A percentile compares a stretch with the other conserved stretches of the same genome.
phyloP scores from a whole-genome alignment of 2,888 invertebrate species.

The Yponomeuta malinellus region DNA sequence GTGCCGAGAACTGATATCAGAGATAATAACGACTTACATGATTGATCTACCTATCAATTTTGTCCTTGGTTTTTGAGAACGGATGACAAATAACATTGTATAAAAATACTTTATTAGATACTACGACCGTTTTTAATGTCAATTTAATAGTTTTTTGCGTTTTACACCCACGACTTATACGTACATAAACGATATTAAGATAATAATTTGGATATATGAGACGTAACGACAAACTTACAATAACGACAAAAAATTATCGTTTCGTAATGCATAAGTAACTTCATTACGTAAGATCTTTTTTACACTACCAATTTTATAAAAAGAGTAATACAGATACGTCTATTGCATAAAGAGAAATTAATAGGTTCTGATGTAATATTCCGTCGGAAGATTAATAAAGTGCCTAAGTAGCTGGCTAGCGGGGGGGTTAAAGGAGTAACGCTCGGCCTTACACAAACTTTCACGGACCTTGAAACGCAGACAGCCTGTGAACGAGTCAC shows the following conservation, averaged over 20 bases:
- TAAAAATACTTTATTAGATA: no score
- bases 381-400: neutral
- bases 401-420: neutral
- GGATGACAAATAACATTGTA: neutral
- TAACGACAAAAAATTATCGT: neutral
- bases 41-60: neutral
- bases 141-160: no score
- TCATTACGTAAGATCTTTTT: neutral
- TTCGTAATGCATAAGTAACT: neutral
- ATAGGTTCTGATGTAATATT: neutral
- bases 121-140: no score
- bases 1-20: neutral
- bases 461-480: conserved; percentile 40
- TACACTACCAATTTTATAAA: neutral
- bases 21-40: neutral
- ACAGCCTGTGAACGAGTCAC: conserved; percentile 21
- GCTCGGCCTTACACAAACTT: conserved; percentile 29
- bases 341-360: conserved; percentile 2
- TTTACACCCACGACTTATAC: no score
- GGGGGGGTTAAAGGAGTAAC: conserved; percentile 21
- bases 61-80: neutral
- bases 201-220: no score
- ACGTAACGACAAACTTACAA: neutral
- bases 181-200: no score
- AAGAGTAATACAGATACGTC: neutral